phyloP scores from a whole-genome alignment of 2,113 vertebrate species.

The Ascaphus truei region DNA sequence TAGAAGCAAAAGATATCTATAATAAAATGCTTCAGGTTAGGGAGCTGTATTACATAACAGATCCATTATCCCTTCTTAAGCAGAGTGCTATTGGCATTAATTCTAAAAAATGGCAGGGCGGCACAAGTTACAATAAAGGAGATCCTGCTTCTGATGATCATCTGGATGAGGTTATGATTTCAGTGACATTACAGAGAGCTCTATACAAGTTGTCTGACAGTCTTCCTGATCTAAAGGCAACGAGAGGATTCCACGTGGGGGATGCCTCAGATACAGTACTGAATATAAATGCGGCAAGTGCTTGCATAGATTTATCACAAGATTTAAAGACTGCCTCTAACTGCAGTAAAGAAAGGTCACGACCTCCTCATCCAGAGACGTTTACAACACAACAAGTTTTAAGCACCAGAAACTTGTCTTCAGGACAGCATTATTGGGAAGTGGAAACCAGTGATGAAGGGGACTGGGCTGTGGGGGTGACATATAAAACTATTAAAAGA shows the following conservation, averaged over 20 bases:
- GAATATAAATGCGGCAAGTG: background rate
- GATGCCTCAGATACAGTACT: too few species aligned
- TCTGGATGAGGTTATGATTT: background rate
- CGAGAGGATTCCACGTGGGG: too few species aligned
- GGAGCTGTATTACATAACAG: background rate
- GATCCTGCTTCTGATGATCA: background rate
- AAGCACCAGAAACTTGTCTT: background rate
- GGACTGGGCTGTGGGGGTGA: conserved; percentile 1
- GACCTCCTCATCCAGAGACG: too few species aligned
- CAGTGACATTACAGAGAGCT: background rate
- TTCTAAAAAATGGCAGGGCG: too few species aligned
- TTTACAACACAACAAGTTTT: too few species aligned
- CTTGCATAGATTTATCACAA: background rate
- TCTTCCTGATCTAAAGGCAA: too few species aligned
- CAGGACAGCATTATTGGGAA: conserved; percentile 10
- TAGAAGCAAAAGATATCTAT: background rate
- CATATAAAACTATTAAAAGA: background rate
- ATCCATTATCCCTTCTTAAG: background rate
- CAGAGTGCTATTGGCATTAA: background rate
- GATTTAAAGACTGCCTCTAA: background rate
- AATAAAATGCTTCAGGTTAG: background rate
- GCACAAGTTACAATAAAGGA: background rate
- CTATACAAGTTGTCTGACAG: too few species aligned
- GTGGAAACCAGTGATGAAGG: conserved; percentile 14
- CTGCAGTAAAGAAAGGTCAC: too few species aligned